Percentiles rank a stretch among this genome's conserved stretches.
phyloP scores from a whole-genome alignment of 2,797 vertebrate genomes.

The Selene dorsalis region DNA sequence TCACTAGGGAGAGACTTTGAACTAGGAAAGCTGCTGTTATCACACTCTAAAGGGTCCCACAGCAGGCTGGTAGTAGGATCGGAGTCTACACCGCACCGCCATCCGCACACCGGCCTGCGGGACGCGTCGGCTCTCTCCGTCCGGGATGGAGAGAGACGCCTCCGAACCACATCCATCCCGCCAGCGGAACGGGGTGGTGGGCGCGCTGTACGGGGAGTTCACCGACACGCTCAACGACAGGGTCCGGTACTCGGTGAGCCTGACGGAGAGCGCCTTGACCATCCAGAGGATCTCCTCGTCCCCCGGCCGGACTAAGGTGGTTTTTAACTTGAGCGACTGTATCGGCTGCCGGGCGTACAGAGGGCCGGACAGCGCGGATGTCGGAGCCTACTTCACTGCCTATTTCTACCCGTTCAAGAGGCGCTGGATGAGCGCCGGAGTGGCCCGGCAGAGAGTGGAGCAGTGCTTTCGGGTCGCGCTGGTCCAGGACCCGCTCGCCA shows the following conservation, averaged over 20 bases:
- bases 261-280: slow-evolving; percentile 83
- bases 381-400: slow-evolving; percentile 85
- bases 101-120: slow-evolving; percentile 76
- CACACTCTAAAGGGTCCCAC: slow-evolving; percentile 66
- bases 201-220: slow-evolving; percentile 81
- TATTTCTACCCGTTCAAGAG: slow-evolving; percentile 87
- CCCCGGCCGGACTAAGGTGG: slow-evolving; percentile 67
- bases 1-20: slow-evolving; percentile 82
- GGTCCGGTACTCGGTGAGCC: slow-evolving; percentile 80
- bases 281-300: slow-evolving; percentile 78
- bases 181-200: slow-evolving; percentile 67
- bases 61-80: slow-evolving; percentile 58
- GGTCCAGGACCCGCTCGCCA: slow-evolving; percentile 77
- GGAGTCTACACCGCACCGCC: slow-evolving; percentile 66
- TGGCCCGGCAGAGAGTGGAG: slow-evolving; percentile 85
- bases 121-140: slow-evolving; percentile 68
- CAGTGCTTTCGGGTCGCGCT: slow-evolving; percentile 84
- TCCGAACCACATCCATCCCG: slow-evolving; percentile 69
- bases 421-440: slow-evolving; percentile 82
- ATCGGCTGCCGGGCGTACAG: slow-evolving; percentile 84
- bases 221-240: slow-evolving; percentile 75
- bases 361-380: slow-evolving; percentile 73
- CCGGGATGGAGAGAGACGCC: slow-evolving; percentile 79
- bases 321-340: slow-evolving; percentile 85
- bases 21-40: slow-evolving; percentile 49